Percentiles rank a stretch among this genome's conserved stretches.
These are phyloP conservation scores for Cassiopea andromeda DNA, from an alignment of 30 jellyfish, hydroid and myxozoan genomes.

Conservation along the genomic window DNA sequence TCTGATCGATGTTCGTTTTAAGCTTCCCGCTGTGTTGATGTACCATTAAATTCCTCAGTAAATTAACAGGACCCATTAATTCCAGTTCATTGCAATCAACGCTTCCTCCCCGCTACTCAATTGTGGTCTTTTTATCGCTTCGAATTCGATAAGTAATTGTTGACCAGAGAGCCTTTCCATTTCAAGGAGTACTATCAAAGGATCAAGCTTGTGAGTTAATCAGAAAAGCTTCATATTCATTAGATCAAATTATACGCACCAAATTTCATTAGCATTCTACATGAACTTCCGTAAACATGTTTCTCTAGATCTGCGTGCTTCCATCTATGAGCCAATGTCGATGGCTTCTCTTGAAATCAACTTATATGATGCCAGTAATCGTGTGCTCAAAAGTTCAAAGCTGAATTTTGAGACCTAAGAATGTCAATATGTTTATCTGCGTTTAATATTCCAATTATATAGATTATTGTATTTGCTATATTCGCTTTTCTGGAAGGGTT, in stretches of 20 bases:
- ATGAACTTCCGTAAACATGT: constrained; percentile 61
- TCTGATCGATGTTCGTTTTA: constrained; percentile 1
- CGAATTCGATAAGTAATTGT: constrained; percentile 19
- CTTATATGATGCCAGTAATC: too few relatives aligned
- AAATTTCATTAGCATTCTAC: constrained; percentile 43
- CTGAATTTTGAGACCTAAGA: too few relatives aligned
- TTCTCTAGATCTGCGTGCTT: constrained; percentile 16
- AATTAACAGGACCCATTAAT: constrained; percentile 4
- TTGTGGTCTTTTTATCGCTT: constrained; percentile 28
- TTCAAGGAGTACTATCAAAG: constrained; percentile 56
- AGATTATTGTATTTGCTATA: too few relatives aligned
- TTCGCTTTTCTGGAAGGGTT: too few relatives aligned
- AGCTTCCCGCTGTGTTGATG: constrained; percentile 5
- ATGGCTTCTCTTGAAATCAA: neutral
- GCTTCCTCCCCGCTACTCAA: constrained; percentile 29
- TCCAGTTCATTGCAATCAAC: constrained; percentile 43
- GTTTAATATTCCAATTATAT: too few relatives aligned
- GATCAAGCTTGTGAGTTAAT: constrained; percentile 21
- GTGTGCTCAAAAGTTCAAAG: too few relatives aligned
- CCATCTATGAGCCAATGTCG: neutral
- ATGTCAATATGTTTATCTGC: too few relatives aligned
- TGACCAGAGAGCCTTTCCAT: constrained; percentile 14
- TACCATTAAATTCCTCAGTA: neutral
- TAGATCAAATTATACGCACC: constrained; percentile 55
- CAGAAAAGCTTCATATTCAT: constrained; percentile 38